Evolutionary conservation across 1,140 invertebrate genomes (phyloP).

Genomic region (Lasioglossum albipes): DNA sequence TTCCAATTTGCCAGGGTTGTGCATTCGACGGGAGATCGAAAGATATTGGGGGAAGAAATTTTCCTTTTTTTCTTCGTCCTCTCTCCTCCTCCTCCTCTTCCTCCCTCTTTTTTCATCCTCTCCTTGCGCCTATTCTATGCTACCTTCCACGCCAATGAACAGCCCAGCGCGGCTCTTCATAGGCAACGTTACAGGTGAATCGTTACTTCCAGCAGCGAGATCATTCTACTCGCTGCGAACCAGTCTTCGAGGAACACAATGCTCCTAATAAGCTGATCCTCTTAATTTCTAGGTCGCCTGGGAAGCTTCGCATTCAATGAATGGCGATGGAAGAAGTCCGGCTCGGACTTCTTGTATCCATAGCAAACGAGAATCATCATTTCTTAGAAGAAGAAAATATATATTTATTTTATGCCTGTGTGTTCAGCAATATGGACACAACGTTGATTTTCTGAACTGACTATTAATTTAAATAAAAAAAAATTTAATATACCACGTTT

Average conservation of each 20-base stretch:
- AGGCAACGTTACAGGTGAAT: slow-evolving; percentile 33
- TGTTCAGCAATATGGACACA: too few species aligned
- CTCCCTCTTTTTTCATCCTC: neutral
- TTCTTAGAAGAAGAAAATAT: too few species aligned
- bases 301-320: too few species aligned
- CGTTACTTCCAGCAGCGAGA: neutral
- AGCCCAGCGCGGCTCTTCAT: slow-evolving; percentile 2
- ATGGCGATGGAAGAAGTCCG: too few species aligned
- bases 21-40: slow-evolving; percentile 63
- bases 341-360: too few species aligned
- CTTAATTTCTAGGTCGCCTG: neutral
- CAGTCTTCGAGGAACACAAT: slow-evolving; percentile 4
- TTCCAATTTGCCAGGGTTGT: slow-evolving; percentile 67
- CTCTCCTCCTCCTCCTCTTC: neutral
- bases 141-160: slow-evolving; percentile 19
- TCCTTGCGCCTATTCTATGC: slow-evolving; percentile 29
- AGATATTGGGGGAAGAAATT: slow-evolving; percentile 61
- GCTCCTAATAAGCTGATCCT: slow-evolving; percentile 1
- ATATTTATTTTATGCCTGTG: too few species aligned
- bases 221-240: neutral
- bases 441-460: too few species aligned
- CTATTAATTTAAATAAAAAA: too few species aligned
- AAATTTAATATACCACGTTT: too few species aligned
- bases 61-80: slow-evolving; percentile 5
- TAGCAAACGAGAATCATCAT: too few species aligned